Percentiles rank a stretch among this genome's conserved stretches.
Evolutionary conservation across 2,113 vertebrate genomes (phyloP).

Genomic region (Carollia perspicillata): DNA sequence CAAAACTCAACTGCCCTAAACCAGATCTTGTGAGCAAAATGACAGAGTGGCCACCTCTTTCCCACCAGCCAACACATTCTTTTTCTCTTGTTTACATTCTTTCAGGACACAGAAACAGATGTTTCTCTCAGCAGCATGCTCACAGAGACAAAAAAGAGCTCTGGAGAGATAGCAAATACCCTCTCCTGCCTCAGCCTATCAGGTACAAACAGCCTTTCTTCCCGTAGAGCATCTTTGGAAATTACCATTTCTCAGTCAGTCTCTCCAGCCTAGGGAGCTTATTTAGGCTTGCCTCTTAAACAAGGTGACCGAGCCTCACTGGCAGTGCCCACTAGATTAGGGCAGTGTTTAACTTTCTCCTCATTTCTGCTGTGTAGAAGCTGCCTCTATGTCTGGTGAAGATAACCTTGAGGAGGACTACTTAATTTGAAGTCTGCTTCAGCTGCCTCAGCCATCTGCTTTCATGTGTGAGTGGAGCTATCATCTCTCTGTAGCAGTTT

Average conservation of each 20-base stretch:
- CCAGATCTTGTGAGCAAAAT: neutral
- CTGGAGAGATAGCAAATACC: slow-evolving; percentile 67
- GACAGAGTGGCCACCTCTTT: neutral
- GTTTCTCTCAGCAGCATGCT: slow-evolving; percentile 75
- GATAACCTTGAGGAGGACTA: slow-evolving; percentile 50
- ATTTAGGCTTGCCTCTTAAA: neutral
- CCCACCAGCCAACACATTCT: neutral
- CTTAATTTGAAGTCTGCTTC: slow-evolving; percentile 43
- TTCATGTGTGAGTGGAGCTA: slow-evolving; percentile 43
- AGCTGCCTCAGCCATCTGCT: slow-evolving; percentile 5
- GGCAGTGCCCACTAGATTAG: neutral
- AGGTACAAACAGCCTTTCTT: slow-evolving; percentile 72
- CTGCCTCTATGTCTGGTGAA: slow-evolving; percentile 60
- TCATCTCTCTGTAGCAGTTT: neutral
- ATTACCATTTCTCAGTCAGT: neutral
- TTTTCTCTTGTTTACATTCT: neutral
- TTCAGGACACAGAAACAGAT: slow-evolving; percentile 78
- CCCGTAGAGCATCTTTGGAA: neutral
- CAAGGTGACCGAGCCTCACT: neutral
- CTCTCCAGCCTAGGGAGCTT: neutral
- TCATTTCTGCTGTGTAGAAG: slow-evolving; percentile 45
- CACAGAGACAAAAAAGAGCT: slow-evolving; percentile 43
- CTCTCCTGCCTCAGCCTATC: slow-evolving; percentile 87
- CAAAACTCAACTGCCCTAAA: neutral
- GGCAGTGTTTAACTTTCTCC: neutral